Evolutionary conservation across 2,113 vertebrate species (phyloP), one percentile per base, ranked within the genome.

Genomic region (Bombycilla garrulus): DNA sequence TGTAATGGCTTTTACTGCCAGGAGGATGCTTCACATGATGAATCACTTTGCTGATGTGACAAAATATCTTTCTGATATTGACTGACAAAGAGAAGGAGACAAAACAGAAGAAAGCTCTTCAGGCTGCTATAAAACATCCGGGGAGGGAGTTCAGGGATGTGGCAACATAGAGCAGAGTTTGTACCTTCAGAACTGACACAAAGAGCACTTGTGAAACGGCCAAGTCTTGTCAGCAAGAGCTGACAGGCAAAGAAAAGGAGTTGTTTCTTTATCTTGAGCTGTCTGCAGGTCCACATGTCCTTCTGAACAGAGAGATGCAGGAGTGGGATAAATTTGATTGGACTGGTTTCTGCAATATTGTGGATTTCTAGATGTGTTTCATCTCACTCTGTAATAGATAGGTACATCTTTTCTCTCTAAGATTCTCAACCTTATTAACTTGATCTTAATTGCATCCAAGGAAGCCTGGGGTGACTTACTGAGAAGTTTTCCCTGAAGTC

Each of bases 41-140:
- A 89, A 92, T 96, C 33, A 38, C 72, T 92, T 73, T 88, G 66
- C 61, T 93, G 92, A 92, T 91, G 61, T 90, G 79, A 61, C 89
- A 93, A 71, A 96, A 92, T 70, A 84, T 65, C 61, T 90, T 93
- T 90, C 50, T 92, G 61, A 47, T 95, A 92, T 35, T 90, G 81
- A 93, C 42, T 64, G 67, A 71, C 0, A 4, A 65, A 47, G 40
- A 61, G n/a, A 73, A 85, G 7, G 47, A 79, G 25, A 56, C 14
- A 76, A 92, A 92, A 64, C 4, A 7, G 56, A 36, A 81, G 57
- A 44, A 74, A n/a, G 20, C 15, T 57, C 57, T 82, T 84, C 56
- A 77, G 40, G 28, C 35, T 73, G 20, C 40, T 73, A 35, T 92
- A 76, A 96, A 90, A 81, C 31, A 92, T 3, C 28, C 26, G 20